Conservation (phyloP, 2,113 vertebrate genomes). For the Paramisgurnus dabryanus region DNA sequence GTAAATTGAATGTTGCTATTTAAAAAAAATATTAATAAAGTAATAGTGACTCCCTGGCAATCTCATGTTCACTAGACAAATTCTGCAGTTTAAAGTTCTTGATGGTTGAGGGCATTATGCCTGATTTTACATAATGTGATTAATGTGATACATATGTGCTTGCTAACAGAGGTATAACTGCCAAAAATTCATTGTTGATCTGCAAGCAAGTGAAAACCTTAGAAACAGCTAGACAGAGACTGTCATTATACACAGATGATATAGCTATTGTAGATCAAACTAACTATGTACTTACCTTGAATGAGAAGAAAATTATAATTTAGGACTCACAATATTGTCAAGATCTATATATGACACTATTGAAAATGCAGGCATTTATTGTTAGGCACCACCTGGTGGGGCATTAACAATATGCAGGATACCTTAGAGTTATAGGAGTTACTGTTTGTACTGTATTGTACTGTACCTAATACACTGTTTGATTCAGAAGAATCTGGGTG, state of each 20-base stretch:
- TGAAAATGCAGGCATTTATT: slow-evolving; percentile 50
- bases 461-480: too few species aligned
- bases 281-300: neutral
- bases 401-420: slow-evolving; percentile 57
- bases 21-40: slow-evolving; percentile 71
- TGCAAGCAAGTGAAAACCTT: slow-evolving; percentile 3
- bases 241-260: neutral
- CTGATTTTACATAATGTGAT: slow-evolving; percentile 68
- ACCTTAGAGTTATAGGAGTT: slow-evolving; percentile 44
- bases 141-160: slow-evolving; percentile 37
- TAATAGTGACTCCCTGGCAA: slow-evolving; percentile 56
- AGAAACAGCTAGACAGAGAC: neutral
- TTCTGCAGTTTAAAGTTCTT: slow-evolving; percentile 74
- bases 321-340: neutral
- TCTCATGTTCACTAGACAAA: slow-evolving; percentile 60
- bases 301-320: neutral
- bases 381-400: slow-evolving; percentile 76
- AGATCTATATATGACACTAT: neutral
- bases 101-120: slow-evolving; percentile 64
- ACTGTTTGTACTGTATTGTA: neutral
- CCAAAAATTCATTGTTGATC: slow-evolving; percentile 15
- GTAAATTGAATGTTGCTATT: slow-evolving; percentile 66
- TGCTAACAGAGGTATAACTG: slow-evolving; percentile 19
- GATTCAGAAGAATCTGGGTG: neutral
- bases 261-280: neutral